Evolutionary conservation across 1,140 invertebrate genomes (phyloP), one percentile per base, ranked within the genome.

Genomic region (Tyrophagus putrescentiae): DNA sequence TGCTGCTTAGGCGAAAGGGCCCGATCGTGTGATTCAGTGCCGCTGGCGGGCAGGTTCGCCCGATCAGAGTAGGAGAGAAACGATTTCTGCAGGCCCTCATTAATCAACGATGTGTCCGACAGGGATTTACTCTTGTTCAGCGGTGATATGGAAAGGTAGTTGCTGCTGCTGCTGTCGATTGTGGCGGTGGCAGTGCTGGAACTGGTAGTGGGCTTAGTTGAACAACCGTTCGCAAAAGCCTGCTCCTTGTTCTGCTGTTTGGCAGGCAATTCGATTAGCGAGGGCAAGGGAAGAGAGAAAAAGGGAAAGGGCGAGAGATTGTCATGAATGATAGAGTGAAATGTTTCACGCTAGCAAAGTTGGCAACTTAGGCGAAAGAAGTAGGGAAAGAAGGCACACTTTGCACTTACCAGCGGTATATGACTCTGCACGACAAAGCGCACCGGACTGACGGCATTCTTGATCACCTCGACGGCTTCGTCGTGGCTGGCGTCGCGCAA

Each of bases 371-470:
- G n/a, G n/a, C 13, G 36, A 39, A n/a, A 39, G 36, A 39, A n/a
- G n/a, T 13, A n/a, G n/a, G 36, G 36, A 39, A n/a, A 39, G 57
- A 57, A 23, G 32, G 16, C 33, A 64, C 18, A 58, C 33, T n/a
- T n/a, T n/a, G 28, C 3, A 60, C 59, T 65, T 72, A 86, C 84
- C 82, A 83, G 81, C 64, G 83, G 79, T 63, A 90, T 79, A 44
- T 95, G 77, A 66, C 87, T 94, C 75, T 98, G 93, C 27, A 98
- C 86, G 32, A 93, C 77, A 68, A 98, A 87, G 18, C 79, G 80
- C 52, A 98, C 89, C 52, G 86, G 87, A 72, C 87, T 89, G 36
- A 82, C 81, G 42, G 93, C 84, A 63, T 86, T 85, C 70, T 90
- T 83, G 67, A 98, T 98, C 1, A 91, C 83, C 72, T 93, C 84